These are phyloP conservation scores for Silurus asotus DNA, from an alignment of 2,113 vertebrate genomes.

Conservation along the genomic window DNA sequence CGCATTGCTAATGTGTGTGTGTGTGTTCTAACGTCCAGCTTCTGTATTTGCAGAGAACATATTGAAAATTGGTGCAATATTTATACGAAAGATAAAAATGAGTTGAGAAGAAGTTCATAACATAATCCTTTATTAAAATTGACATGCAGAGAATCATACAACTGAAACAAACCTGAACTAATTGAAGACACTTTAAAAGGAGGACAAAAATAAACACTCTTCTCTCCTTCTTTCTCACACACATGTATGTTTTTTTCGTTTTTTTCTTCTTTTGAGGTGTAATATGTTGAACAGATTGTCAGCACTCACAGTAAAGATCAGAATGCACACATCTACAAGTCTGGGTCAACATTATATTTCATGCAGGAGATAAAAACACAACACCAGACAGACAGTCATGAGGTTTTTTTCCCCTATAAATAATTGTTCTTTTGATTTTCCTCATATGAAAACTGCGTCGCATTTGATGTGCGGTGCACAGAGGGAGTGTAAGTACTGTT, in stretches of 20 bases:
- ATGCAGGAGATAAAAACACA: conserved; percentile 25
- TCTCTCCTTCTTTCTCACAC: background rate
- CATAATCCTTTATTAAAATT: conserved; percentile 46
- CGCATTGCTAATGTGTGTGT: too few relatives aligned
- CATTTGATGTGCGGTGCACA: background rate
- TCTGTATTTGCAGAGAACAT: background rate
- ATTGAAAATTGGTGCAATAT: background rate
- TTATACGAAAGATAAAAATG: background rate
- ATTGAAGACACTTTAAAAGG: conserved; percentile 18
- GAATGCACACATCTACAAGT: background rate
- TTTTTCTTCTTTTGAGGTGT: background rate
- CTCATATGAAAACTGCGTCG: background rate
- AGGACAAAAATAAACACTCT: conserved; percentile 4
- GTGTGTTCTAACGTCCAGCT: too few relatives aligned
- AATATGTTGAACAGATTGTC: background rate
- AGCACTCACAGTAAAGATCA: background rate
- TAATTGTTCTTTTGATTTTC: background rate
- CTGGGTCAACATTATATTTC: conserved; percentile 2
- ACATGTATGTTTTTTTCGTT: background rate
- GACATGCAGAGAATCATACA: conserved; percentile 54
- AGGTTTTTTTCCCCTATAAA: background rate
- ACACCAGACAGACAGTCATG: conserved; percentile 7
- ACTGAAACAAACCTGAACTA: conserved; percentile 22
- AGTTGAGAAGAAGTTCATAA: background rate
- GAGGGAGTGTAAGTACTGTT: background rate